phyloP scores from a whole-genome alignment of 23 tunicate species.

The Trididemnum miniatum region DNA sequence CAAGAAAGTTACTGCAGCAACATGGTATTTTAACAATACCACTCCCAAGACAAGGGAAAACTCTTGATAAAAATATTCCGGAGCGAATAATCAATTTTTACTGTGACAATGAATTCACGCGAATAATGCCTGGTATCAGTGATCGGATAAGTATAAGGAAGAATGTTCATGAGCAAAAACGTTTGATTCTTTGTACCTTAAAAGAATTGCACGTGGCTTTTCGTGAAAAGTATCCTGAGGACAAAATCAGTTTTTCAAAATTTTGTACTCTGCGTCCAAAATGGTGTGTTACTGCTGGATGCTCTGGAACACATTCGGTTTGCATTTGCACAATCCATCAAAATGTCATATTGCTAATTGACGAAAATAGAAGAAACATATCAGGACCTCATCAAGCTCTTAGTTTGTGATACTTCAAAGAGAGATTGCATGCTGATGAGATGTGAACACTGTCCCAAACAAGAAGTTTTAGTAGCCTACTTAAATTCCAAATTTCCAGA shows the following conservation, averaged over 20 bases:
- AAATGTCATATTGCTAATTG: constrained; percentile 18
- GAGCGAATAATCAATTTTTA: constrained; percentile 9
- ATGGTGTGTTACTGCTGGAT: constrained; percentile 30
- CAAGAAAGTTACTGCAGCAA: constrained; percentile 8
- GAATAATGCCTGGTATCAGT: constrained; percentile 17
- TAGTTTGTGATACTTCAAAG: constrained; percentile 15
- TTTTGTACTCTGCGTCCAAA: constrained; percentile 1
- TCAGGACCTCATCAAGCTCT: constrained; percentile 13
- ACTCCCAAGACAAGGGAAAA: constrained; percentile 3
- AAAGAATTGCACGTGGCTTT: constrained; percentile 3
- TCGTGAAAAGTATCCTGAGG: background rate
- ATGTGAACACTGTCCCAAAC: constrained; percentile 5
- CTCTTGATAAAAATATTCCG: background rate
- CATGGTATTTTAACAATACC: constrained; percentile 4
- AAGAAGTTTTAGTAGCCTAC: constrained; percentile 2
- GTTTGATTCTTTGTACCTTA: constrained; percentile 3
- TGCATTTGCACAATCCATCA: constrained; percentile 11
- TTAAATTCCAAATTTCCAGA: too few relatives aligned
- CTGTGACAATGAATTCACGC: constrained; percentile 3
- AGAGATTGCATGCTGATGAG: constrained; percentile 14
- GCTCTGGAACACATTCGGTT: constrained; percentile 28
- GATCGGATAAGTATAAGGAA: constrained; percentile 6
- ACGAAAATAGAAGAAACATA: constrained; percentile 8
- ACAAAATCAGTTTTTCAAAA: constrained; percentile 25
- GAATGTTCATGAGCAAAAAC: constrained; percentile 9